These are phyloP conservation scores for Aphidoletes aphidimyza DNA, from an alignment of 2,888 invertebrate species.

Conservation along the genomic window DNA sequence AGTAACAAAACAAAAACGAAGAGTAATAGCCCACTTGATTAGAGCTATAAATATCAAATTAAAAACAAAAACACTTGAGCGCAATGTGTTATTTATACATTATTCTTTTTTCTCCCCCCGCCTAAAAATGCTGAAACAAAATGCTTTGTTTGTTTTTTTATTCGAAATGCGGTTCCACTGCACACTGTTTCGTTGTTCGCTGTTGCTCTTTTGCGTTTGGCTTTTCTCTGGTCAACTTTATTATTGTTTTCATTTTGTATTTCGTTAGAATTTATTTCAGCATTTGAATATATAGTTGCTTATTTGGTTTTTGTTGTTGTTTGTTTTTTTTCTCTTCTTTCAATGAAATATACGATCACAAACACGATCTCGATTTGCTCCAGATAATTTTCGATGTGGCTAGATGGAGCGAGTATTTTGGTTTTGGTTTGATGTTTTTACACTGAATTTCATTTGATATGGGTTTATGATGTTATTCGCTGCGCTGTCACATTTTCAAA, in stretches of 20 bases:
- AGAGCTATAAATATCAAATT: constrained; percentile 41
- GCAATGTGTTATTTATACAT: constrained; percentile 18
- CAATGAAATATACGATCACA: neutral
- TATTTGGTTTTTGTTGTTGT: neutral
- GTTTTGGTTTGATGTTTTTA: neutral
- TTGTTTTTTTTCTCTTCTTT: neutral
- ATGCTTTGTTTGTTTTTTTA: neutral
- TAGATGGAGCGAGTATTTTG: neutral
- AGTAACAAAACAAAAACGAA: neutral
- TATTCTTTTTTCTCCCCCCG: neutral
- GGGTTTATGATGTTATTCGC: too few relatives aligned
- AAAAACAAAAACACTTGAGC: constrained; percentile 11
- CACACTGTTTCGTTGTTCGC: neutral
- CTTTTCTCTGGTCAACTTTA: neutral
- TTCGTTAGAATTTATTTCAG: neutral
- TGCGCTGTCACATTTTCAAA: too few relatives aligned
- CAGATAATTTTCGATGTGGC: neutral
- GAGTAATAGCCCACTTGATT: constrained; percentile 33
- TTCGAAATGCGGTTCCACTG: neutral
- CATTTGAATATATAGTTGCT: too few relatives aligned
- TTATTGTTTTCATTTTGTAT: neutral
- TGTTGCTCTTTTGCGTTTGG: neutral
- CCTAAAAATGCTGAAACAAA: neutral
- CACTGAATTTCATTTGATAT: too few relatives aligned
- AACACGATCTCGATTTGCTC: constrained; percentile 52